A percentile compares a stretch with the other conserved stretches of the same genome.
Conservation (phyloP, 1,140 invertebrate species). For the Microplitis mediator region DNA sequence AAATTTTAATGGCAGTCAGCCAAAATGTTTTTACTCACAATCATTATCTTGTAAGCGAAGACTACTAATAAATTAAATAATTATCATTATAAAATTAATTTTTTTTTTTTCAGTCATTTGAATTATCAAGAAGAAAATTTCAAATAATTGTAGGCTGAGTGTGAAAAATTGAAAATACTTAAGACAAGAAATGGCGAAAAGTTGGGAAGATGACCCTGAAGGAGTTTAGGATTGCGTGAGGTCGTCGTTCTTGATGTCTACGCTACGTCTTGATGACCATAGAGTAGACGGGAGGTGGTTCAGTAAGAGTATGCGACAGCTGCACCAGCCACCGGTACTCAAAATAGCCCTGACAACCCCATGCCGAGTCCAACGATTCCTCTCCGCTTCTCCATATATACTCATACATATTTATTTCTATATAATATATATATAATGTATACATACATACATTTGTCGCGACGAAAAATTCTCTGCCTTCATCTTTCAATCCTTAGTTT, state of each 20-base stretch:
- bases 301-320: slow-evolving; percentile 44
- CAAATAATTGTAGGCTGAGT: no score
- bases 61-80: no score
- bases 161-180: neutral
- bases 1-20: slow-evolving; percentile 39
- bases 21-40: slow-evolving; percentile 35
- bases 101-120: no score
- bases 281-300: slow-evolving; percentile 48
- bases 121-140: no score
- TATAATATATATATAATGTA: neutral
- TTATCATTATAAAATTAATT: no score
- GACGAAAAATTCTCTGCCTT: slow-evolving; percentile 33
- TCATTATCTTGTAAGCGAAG: neutral
- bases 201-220: neutral
- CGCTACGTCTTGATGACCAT: slow-evolving; percentile 38
- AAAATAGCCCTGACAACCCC: slow-evolving; percentile 38
- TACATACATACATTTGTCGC: neutral
- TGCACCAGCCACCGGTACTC: slow-evolving; percentile 38
- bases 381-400: neutral
- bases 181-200: neutral
- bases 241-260: slow-evolving; percentile 44
- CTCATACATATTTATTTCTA: slow-evolving; percentile 1
- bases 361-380: slow-evolving; percentile 35
- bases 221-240: slow-evolving; percentile 23
- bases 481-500: neutral